Evolutionary conservation across 2,113 vertebrate genomes (phyloP).

Genomic region (Tyrannus savana): DNA sequence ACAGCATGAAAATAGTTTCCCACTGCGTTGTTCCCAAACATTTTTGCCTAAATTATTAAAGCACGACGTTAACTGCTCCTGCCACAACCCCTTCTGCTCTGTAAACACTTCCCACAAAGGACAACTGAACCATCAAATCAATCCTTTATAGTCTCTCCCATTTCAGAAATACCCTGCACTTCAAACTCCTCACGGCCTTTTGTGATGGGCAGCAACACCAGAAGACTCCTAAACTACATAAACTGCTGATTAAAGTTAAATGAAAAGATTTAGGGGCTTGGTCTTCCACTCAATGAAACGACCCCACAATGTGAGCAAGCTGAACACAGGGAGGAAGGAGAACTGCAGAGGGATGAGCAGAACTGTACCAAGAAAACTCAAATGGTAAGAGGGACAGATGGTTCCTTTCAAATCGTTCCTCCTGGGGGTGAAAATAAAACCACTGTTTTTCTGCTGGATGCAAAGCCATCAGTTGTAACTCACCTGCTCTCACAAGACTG

Average conservation of each 20-base stretch:
- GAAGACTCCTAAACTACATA: accelerated
- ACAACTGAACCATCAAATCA: neutral
- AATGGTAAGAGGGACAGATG: neutral
- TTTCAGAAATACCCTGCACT: neutral
- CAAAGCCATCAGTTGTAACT: neutral
- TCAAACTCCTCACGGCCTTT: neutral
- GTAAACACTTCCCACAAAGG: neutral
- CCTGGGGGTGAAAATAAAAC: neutral
- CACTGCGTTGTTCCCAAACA: neutral
- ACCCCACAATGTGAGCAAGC: neutral
- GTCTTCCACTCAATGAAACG: neutral
- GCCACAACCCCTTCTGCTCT: neutral
- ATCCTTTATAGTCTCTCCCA: neutral
- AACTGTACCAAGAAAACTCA: neutral
- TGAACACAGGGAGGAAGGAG: neutral
- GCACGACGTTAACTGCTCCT: neutral
- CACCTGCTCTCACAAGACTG: neutral
- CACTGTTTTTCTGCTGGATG: neutral
- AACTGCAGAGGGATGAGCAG: neutral
- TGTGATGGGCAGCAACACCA: neutral
- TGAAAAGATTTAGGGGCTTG: neutral
- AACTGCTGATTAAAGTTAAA: neutral
- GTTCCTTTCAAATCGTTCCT: neutral
- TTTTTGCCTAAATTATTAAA: neutral
- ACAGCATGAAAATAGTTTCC: neutral